Evolutionary conservation across 2,797 vertebrate genomes (phyloP), one percentile per base, ranked within the genome.

Genomic region (Tamandua tetradactyla): DNA sequence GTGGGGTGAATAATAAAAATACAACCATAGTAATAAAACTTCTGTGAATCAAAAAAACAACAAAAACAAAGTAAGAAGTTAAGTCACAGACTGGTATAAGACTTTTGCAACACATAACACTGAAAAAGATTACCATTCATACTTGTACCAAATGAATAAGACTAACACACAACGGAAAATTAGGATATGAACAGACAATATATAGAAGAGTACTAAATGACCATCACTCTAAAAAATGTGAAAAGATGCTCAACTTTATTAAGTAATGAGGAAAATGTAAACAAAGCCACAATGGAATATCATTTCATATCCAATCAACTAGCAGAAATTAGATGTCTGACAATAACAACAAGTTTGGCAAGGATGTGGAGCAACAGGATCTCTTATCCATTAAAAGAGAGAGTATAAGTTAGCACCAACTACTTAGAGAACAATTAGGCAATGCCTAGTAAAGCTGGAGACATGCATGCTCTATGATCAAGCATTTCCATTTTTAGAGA

Each of bases 221-320:
- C 15, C 13, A 37, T 80, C 22, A 40, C 62, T 93, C 25, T n/a
- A 80, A n/a, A 91, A 94, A 85, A 75, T 49, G 9, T 62, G 47
- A 79, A 88, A 91, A 92, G 52, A 89, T 68, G 5, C n/a, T 68
- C 69, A 68, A 59, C 52, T 94, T 81, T 76, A 1, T 72, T 87
- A n/a, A 85, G 72, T 47, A 89, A 68, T 30, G 14, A 94, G 17
- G 27, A 86, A 87, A 83, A 87, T 44, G 44, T 0, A 20, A 93
- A 89, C 18, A 72, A 83, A 93, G 37, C 14, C 40, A 91, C 49
- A 93, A 62, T 86, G 32, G 88, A 72, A 79, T 49, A 30, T 7
- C 49, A 75, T 64, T 87, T 87, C 35, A 10, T 23, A 52, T 55
- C 49, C 59, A 69, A 75, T 8, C 69, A 18, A 12, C 23, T 71